Evolutionary conservation across 1,140 invertebrate genomes (phyloP), one percentile per base, ranked within the genome.

Genomic region (Tribolium castaneum): DNA sequence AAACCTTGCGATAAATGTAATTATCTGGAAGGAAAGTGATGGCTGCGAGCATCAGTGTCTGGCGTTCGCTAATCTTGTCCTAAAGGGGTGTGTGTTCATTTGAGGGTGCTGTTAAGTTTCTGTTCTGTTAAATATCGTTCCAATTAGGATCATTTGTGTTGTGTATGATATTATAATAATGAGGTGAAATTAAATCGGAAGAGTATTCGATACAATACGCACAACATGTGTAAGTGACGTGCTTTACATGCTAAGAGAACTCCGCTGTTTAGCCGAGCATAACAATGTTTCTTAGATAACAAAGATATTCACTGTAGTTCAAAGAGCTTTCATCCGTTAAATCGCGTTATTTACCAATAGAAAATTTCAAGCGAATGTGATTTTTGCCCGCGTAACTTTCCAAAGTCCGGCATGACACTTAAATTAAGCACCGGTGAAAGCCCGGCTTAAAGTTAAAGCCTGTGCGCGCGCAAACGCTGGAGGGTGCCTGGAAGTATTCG

Each of bases 151-250:
- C 39, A 45, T 45, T 45, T 45, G 6, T 30, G 25, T 30, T 30
- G 25, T 30, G 39, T 45, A 45, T 9, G 39, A 45, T 10, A 45
- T 45, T 45, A 45, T 45, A 45, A 45, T 45, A 22, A 59, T 25
- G n/a, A 5, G 19, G 54, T 30, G 19, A 66, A 66, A 66, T 66
- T 66, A 66, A 66, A 66, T 66, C 59, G 25, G 30, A 19, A 59
- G 13, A 66, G 30, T 66, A 66, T 66, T 59, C 22, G 59, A 66
- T 34, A 66, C 59, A 22, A 22, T 66, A 66, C 59, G 59, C 59
- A 66, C 59, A 59, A 59, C 54, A 66, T 66, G 10, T 66, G 59
- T 66, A 66, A 66, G 59, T 66, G 59, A 66, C 59, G 59, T 66
- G 59, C 59, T 66, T 66, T 66, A 66, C 25, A 66, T 66, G 13